Conservation (phyloP, 2,113 vertebrate species). For the Seriola dumerili region DNA sequence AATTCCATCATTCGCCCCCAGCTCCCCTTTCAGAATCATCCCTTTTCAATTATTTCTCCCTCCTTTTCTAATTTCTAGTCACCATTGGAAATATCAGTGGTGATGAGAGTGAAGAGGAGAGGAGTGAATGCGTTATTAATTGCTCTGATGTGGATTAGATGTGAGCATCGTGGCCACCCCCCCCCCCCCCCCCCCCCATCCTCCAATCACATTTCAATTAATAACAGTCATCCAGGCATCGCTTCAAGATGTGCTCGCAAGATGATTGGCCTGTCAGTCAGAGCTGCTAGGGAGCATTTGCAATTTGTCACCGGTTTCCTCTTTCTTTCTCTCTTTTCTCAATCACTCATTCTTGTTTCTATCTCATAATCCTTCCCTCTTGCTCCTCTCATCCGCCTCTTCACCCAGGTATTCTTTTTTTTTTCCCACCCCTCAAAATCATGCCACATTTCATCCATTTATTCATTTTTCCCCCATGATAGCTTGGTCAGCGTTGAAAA, state of each 20-base stretch:
- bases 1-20: conserved; percentile 68
- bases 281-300: conserved; percentile 62
- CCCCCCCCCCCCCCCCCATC: conserved; percentile 47
- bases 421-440: conserved; percentile 35
- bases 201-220: conserved; percentile 85
- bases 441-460: conserved; percentile 66
- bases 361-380: conserved; percentile 27
- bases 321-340: conserved; percentile 35
- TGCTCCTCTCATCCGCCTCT: conserved; percentile 42
- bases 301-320: conserved; percentile 69
- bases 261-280: conserved; percentile 86
- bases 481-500: conserved; percentile 52
- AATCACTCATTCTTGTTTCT: conserved; percentile 60
- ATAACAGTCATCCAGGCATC: conserved; percentile 81
- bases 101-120: conserved; percentile 60
- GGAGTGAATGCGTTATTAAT: conserved; percentile 80
- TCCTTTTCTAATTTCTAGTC: conserved; percentile 76
- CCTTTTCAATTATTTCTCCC: conserved; percentile 78
- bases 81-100: conserved; percentile 74
- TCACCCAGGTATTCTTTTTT: conserved; percentile 34
- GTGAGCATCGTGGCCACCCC: conserved; percentile 57
- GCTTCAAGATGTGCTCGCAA: conserved; percentile 77
- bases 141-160: conserved; percentile 85
- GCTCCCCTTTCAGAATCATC: conserved; percentile 71
- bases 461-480: conserved; percentile 61